Percentiles rank a stretch among this genome's conserved stretches.
Conservation (phyloP, 2,113 vertebrate species). For the Ifrita kowaldi region DNA sequence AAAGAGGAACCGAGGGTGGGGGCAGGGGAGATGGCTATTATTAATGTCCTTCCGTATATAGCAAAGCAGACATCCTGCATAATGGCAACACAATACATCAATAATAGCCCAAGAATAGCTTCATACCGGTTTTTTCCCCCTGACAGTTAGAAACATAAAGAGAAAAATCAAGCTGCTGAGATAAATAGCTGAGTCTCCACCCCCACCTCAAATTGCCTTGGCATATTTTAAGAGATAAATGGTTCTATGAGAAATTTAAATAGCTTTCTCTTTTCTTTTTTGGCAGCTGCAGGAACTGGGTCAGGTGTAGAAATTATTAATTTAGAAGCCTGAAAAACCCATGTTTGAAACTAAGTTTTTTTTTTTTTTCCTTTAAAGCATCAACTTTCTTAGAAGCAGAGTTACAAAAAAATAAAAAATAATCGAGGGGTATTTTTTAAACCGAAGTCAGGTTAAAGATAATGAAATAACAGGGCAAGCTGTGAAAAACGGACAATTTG, state of each 20-base stretch:
- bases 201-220: slow-evolving; percentile 69
- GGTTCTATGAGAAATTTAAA: slow-evolving; percentile 70
- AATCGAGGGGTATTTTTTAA: background rate
- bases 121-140: slow-evolving; percentile 37
- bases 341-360: slow-evolving; percentile 58
- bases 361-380: slow-evolving; percentile 33
- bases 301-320: slow-evolving; percentile 78
- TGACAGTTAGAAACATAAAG: slow-evolving; percentile 65
- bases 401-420: background rate
- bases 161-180: slow-evolving; percentile 65
- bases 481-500: background rate
- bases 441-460: background rate
- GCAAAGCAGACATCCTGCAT: slow-evolving; percentile 42
- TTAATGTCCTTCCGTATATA: slow-evolving; percentile 31
- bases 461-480: background rate
- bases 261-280: slow-evolving; percentile 71
- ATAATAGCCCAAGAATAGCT: slow-evolving; percentile 58
- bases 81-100: slow-evolving; percentile 52
- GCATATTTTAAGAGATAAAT: slow-evolving; percentile 76
- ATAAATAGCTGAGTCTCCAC: slow-evolving; percentile 66
- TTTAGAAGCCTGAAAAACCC: slow-evolving; percentile 70
- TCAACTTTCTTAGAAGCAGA: slow-evolving; percentile 65
- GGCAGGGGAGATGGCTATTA: slow-evolving; percentile 52
- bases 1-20: slow-evolving; percentile 12
- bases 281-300: slow-evolving; percentile 73